phyloP scores from a whole-genome alignment of 2,797 vertebrate genomes.

The Megalops cyprinoides region DNA sequence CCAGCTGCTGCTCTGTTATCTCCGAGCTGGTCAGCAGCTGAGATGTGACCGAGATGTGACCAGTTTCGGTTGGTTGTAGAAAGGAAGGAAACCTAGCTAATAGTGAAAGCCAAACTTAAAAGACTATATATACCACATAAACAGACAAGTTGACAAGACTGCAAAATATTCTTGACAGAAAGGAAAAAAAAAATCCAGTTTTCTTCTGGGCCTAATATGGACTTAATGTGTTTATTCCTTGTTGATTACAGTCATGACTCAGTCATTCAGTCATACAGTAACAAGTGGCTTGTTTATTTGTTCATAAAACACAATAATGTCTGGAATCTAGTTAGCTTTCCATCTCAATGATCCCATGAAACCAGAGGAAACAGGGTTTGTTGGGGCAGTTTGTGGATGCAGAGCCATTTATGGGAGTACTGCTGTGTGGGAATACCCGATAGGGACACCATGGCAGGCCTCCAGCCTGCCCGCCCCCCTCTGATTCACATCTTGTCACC shows the following conservation, averaged over 20 bases:
- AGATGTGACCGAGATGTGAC: background rate
- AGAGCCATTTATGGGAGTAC: background rate
- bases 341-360: background rate
- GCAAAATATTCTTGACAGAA: too few species aligned
- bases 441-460: background rate
- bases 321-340: background rate
- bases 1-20: background rate
- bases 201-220: too few species aligned
- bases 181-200: too few species aligned
- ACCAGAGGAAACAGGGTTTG: background rate
- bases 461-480: background rate
- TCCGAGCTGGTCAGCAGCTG: background rate
- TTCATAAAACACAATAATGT: background rate
- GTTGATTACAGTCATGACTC: too few species aligned
- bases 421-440: background rate
- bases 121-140: background rate
- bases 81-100: background rate
- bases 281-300: background rate
- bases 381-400: background rate
- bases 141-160: background rate
- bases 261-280: too few species aligned
- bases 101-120: too few species aligned
- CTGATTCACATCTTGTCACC: background rate
- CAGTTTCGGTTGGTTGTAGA: background rate
- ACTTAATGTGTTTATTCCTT: too few species aligned